phyloP scores from a whole-genome alignment of 2,113 vertebrate species.

The Microcebus griseorufus region DNA sequence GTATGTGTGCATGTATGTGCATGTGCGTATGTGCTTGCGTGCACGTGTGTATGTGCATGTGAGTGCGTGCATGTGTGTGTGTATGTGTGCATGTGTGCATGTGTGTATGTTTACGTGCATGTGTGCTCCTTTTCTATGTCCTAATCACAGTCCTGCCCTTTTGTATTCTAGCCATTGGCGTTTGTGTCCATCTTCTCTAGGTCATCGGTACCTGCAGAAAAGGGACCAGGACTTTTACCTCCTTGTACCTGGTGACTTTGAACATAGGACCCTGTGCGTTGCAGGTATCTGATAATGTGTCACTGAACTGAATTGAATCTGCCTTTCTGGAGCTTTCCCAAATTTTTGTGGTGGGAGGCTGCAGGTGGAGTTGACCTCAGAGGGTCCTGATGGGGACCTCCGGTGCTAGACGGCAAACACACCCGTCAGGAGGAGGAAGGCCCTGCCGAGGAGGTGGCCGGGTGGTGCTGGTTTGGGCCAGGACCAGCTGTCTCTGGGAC shows the following conservation, averaged over 20 bases:
- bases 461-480: background rate
- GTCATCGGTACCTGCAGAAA: background rate
- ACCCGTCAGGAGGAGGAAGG: background rate
- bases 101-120: no score
- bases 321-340: background rate
- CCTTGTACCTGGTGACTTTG: background rate
- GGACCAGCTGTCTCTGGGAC: background rate
- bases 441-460: accelerated
- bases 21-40: no score
- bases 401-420: background rate
- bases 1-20: no score
- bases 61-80: no score
- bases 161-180: accelerated
- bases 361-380: background rate
- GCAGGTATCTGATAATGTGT: background rate
- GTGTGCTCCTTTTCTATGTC: background rate
- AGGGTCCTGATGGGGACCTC: background rate
- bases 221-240: background rate
- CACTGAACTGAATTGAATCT: background rate
- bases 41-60: no score
- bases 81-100: no score
- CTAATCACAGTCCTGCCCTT: background rate
- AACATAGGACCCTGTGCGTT: background rate
- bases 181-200: background rate
- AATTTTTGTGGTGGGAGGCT: background rate